These are phyloP conservation scores for Spinus pinus DNA, from an alignment of 2,797 vertebrate genomes.

Conservation along the genomic window DNA sequence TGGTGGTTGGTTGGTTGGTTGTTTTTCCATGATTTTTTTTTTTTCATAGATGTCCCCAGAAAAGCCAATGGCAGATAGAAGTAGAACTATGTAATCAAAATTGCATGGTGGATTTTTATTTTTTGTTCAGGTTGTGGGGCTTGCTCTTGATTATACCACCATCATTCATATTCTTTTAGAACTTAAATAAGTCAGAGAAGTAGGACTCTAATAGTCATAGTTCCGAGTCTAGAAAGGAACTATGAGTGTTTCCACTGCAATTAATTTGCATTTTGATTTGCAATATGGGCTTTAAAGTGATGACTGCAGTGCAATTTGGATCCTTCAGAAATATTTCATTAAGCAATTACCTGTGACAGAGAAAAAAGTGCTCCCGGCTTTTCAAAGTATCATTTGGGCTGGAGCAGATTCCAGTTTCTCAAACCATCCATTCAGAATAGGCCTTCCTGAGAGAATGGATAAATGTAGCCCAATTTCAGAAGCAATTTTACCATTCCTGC, in stretches of 20 bases:
- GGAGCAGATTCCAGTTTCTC: background rate
- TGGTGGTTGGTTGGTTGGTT: background rate
- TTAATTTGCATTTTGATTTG: background rate
- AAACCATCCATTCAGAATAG: background rate
- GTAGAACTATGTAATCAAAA: background rate
- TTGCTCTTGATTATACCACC: background rate
- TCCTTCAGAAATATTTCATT: background rate
- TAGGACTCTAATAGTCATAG: background rate
- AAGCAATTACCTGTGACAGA: background rate
- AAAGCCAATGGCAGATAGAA: background rate
- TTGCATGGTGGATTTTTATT: background rate
- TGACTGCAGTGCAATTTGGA: background rate
- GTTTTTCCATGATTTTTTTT: background rate
- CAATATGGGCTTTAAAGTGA: background rate
- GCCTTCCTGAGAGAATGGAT: background rate
- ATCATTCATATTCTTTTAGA: background rate
- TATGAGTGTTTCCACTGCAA: background rate
- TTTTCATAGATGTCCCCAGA: rapidly evolving
- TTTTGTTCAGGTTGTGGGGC: rapidly evolving
- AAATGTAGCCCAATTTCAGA: background rate
- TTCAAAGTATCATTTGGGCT: background rate
- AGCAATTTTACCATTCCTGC: background rate
- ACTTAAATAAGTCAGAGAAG: background rate
- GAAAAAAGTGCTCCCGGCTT: background rate
- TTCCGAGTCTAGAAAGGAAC: background rate